A percentile compares a stretch with the other conserved stretches of the same genome.
Evolutionary conservation across 2,888 invertebrate genomes (phyloP).

Genomic region (Drosophila glabriapex): DNA sequence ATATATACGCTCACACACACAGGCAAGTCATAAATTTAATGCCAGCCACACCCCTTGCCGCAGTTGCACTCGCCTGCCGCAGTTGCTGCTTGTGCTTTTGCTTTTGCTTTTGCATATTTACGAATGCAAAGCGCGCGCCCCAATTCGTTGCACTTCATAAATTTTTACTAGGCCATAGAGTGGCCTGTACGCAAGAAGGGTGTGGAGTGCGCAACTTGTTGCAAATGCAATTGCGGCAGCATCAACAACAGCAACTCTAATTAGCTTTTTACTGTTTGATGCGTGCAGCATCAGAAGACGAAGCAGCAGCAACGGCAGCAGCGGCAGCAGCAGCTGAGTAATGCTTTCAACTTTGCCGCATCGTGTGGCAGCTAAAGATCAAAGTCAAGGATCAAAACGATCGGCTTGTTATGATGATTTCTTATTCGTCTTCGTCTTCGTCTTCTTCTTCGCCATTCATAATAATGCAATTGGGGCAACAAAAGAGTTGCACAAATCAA

Average conservation of each 20-base stretch:
- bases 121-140: conserved; percentile 62
- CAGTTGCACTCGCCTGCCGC: not conserved
- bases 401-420: conserved; percentile 80
- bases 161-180: conserved; percentile 62
- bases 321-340: conserved; percentile 32
- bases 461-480: conserved; percentile 70
- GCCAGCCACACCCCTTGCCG: conserved; percentile 11
- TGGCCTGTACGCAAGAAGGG: not conserved
- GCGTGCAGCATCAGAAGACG: conserved; percentile 59
- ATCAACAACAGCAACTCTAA: conserved; percentile 55
- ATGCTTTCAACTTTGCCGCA: conserved; percentile 77
- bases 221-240: conserved; percentile 43
- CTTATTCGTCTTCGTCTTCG: conserved; percentile 3
- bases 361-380: conserved; percentile 76
- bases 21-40: conserved; percentile 52
- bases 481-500: conserved; percentile 73
- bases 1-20: not conserved
- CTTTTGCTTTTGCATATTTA: conserved; percentile 68
- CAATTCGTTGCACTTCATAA: conserved; percentile 81
- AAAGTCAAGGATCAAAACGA: conserved; percentile 78
- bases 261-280: conserved; percentile 74
- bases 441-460: conserved; percentile 58
- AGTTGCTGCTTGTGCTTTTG: not conserved
- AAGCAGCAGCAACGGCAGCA: conserved; percentile 9
- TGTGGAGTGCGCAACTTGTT: conserved; percentile 15